Conservation (phyloP, 2,797 vertebrate genomes). For the Sebastes steindachneri region DNA sequence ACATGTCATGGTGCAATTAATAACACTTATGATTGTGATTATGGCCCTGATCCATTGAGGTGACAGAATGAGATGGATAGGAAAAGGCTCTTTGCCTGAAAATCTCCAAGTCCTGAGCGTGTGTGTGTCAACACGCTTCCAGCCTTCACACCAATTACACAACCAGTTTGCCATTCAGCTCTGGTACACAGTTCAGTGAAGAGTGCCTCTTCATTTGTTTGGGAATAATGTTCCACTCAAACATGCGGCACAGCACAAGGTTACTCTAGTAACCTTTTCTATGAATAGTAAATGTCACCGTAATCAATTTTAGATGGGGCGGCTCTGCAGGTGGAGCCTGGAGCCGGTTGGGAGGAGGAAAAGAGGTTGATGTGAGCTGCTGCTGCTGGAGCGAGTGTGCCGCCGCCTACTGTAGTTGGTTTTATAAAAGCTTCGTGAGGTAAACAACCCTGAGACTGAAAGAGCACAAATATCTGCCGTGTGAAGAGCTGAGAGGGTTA, state of each 20-base stretch:
- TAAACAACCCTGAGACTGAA: slow-evolving; percentile 26
- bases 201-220: slow-evolving; percentile 62
- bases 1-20: too few species aligned
- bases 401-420: slow-evolving; percentile 17
- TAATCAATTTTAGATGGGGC: slow-evolving; percentile 78
- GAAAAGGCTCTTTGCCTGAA: too few species aligned
- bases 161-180: slow-evolving; percentile 51
- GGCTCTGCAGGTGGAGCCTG: slow-evolving; percentile 72
- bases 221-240: slow-evolving; percentile 68
- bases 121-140: too few species aligned
- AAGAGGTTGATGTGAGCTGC: slow-evolving; percentile 11
- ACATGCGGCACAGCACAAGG: slow-evolving; percentile 53
- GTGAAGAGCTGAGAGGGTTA: not conserved
- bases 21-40: too few species aligned
- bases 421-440: slow-evolving; percentile 26
- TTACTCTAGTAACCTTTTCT: slow-evolving; percentile 77
- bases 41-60: too few species aligned
- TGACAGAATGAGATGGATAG: too few species aligned
- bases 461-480: not conserved
- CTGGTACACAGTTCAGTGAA: slow-evolving; percentile 26
- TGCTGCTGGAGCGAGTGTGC: slow-evolving; percentile 7
- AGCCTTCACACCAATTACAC: slow-evolving; percentile 25
- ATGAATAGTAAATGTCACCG: slow-evolving; percentile 79
- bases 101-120: too few species aligned
- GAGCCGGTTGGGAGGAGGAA: slow-evolving; percentile 16